Conservation (phyloP, 2,113 vertebrate species). For the Vicugna pacos region DNA sequence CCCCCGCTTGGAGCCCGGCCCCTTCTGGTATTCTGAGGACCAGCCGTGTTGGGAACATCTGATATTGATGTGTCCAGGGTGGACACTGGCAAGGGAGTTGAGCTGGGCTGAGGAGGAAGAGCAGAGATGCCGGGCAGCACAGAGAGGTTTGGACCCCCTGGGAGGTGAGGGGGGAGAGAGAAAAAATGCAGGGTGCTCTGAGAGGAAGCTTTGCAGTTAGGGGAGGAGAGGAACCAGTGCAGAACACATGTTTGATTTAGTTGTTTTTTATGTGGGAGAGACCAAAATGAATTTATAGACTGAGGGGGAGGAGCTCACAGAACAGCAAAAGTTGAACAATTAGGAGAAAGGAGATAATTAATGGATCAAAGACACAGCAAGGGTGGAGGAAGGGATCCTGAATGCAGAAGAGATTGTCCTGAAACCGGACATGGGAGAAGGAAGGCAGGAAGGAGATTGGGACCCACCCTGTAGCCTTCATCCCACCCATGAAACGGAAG, state of each 20-base stretch:
- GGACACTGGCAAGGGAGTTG: no score
- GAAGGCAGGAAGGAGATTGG: not conserved
- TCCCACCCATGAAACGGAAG: not conserved
- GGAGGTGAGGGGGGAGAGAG: not conserved
- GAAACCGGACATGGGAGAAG: no score
- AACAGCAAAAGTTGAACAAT: not conserved
- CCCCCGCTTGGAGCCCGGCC: not conserved
- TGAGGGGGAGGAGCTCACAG: not conserved
- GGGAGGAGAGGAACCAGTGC: not conserved
- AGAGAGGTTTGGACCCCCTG: not conserved
- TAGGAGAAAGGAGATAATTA: not conserved
- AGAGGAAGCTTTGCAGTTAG: not conserved
- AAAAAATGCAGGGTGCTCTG: not conserved
- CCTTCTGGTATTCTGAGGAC: not conserved
- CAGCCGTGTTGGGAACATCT: not conserved
- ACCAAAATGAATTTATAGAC: not conserved
- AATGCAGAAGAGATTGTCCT: not conserved
- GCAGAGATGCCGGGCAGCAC: not conserved
- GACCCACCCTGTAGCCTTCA: not conserved
- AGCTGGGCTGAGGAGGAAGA: not conserved
- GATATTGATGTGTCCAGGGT: not conserved
- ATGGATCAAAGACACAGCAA: not conserved
- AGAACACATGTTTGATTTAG: not conserved
- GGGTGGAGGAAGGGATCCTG: not conserved
- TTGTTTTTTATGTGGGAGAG: not conserved